phyloP scores from a whole-genome alignment of 2,888 invertebrate species.

The Eilema depressum region DNA sequence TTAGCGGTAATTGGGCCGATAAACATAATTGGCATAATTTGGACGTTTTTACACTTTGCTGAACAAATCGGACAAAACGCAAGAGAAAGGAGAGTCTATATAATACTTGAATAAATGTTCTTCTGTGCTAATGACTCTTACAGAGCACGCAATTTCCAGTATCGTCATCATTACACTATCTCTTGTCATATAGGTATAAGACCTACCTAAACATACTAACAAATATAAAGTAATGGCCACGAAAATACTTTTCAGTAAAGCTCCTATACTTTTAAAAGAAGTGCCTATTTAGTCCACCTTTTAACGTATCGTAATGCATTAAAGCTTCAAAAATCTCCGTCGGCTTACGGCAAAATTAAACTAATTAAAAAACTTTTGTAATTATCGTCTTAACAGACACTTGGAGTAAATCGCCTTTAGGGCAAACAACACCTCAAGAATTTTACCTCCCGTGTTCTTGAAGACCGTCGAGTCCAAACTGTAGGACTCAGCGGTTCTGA shows the following conservation, averaged over 20 bases:
- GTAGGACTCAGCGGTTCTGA: constrained; percentile 26
- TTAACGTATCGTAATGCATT: constrained; percentile 56
- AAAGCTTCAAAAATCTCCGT: constrained; percentile 80
- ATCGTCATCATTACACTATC: too few relatives aligned
- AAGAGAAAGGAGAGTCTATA: too few relatives aligned
- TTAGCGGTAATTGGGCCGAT: background rate
- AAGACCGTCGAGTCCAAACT: constrained; percentile 36
- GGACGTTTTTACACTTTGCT: background rate
- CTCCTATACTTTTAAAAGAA: background rate
- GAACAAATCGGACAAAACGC: background rate
- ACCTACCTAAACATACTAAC: background rate
- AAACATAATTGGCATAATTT: background rate
- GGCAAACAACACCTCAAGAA: constrained; percentile 85
- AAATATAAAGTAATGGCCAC: background rate
- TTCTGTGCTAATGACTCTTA: too few relatives aligned
- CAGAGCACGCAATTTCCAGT: too few relatives aligned
- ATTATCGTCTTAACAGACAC: constrained; percentile 86
- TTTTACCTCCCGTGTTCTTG: constrained; percentile 68
- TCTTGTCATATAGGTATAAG: too few relatives aligned
- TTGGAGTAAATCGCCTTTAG: constrained; percentile 85
- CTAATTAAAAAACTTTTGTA: constrained; percentile 87
- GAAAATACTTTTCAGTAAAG: background rate
- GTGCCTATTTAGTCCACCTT: constrained; percentile 45
- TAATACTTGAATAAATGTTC: too few relatives aligned
- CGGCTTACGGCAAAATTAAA: constrained; percentile 83